Evolutionary conservation across 2,888 invertebrate species (phyloP).

Genomic region (Cactoblastis cactorum): DNA sequence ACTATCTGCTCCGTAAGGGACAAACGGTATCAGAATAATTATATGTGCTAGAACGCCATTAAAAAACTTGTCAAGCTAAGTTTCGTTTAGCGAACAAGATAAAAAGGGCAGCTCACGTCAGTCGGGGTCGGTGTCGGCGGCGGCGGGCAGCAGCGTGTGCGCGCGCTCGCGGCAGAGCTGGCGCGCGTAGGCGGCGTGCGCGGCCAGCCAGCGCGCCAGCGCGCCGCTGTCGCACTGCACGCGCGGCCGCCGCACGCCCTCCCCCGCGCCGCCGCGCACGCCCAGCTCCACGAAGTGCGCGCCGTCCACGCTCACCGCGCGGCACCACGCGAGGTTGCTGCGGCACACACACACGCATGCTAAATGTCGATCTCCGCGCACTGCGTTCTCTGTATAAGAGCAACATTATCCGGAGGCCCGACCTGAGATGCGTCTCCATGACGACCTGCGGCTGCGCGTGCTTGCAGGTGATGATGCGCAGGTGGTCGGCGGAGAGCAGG

Average conservation of each 20-base stretch:
- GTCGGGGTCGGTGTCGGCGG: too few species aligned
- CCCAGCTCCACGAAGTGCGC: slow-evolving; percentile 86
- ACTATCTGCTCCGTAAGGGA: too few species aligned
- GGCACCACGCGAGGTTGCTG: slow-evolving; percentile 83
- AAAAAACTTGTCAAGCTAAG: too few species aligned
- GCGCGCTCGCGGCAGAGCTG: slow-evolving; percentile 89
- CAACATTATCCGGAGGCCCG: slow-evolving; percentile 15
- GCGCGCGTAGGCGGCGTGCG: slow-evolving; percentile 93
- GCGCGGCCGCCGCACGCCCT: slow-evolving; percentile 82
- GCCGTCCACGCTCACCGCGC: slow-evolving; percentile 74
- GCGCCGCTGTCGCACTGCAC: slow-evolving; percentile 87
- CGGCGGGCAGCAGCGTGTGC: slow-evolving; percentile 81
- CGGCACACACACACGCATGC: background rate
- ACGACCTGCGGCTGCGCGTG: slow-evolving; percentile 75
- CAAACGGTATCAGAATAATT: too few species aligned
- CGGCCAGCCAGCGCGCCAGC: slow-evolving; percentile 84
- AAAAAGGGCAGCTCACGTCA: too few species aligned
- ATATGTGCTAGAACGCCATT: too few species aligned
- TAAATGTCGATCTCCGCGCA: too few species aligned
- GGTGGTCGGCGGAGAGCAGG: slow-evolving; percentile 86
- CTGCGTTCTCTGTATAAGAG: too few species aligned
- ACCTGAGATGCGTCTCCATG: slow-evolving; percentile 82
- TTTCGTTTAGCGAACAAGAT: too few species aligned
- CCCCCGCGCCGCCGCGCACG: slow-evolving; percentile 70
- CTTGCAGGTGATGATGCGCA: slow-evolving; percentile 85